Conservation (phyloP, 2,113 vertebrate genomes). For the Diphyllodes magnificus region DNA sequence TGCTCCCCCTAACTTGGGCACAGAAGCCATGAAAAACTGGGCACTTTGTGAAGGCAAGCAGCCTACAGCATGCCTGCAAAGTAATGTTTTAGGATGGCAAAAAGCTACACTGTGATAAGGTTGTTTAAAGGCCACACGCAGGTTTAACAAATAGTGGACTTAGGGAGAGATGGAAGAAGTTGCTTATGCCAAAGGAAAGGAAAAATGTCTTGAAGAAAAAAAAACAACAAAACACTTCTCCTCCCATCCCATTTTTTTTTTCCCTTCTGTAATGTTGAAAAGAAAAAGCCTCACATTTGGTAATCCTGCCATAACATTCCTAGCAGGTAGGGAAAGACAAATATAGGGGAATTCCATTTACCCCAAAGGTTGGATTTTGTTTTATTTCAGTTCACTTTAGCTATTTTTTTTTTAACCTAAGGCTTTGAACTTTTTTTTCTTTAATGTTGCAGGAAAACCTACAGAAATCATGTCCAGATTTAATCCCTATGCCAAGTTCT, state of each 20-base stretch:
- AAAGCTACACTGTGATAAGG: background rate
- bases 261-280: background rate
- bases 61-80: background rate
- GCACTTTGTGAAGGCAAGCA: background rate
- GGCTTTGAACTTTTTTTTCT: background rate
- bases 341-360: background rate
- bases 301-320: background rate
- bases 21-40: background rate
- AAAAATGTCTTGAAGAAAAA: background rate
- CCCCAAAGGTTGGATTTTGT: background rate
- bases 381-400: background rate
- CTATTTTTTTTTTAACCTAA: background rate
- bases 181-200: background rate
- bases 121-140: background rate
- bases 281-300: background rate
- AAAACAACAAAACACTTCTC: background rate
- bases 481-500: background rate
- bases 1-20: background rate
- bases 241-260: background rate
- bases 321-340: background rate
- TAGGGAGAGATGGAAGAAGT: background rate
- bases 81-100: background rate
- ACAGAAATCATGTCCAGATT: background rate
- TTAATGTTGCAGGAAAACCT: background rate
- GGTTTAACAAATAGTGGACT: background rate